Base-by-base conservation (phyloP, 2,797 vertebrate genomes). In the Todus mexicanus region DNA sequence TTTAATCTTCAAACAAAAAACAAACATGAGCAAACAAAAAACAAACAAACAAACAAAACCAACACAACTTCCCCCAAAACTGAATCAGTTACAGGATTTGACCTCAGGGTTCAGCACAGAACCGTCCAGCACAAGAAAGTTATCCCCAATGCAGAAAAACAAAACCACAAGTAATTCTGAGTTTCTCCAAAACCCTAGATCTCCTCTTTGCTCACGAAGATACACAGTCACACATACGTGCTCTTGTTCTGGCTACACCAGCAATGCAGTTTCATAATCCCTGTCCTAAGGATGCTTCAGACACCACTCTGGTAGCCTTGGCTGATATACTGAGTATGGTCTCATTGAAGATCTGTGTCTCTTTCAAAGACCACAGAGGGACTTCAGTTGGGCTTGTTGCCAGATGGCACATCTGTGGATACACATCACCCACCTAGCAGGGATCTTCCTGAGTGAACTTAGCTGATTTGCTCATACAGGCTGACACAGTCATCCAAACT, bases 171-270 rank as follows among this genome's bases (percentile, higher is more conserved):
- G 11, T 9, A 45, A 42, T 68, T 71, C 31, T 68, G n/a, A 3
- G 29, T n/a, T 60, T 59, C 56, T 56, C 26, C 40, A 50, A 33
- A 22, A 65, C 18, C 42, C 5, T 27, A 29, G 11, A 51, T 16
- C 48, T 23, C 53, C 31, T 71, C 43, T 47, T 63, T 26, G 35
- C 48, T 42, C 48, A 23, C 29, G 53, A 47, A 21, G 35, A 17
- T 1, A 53, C 1, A 9, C 10, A 12, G 14, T 59, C 40, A 66
- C 60, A 22, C 6, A 4, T 15, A 7, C 17, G 33, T 0, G 1
- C 26, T 38, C 56, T 3, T 1, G 0, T 26, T 47, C n/a, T 60
- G 19, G 6, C 19, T 8, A 7, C 29, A 33, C 23, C n/a, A n/a
- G n/a, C 29, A 26, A 29, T 5, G 25, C 47, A 27, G 11, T 25